Percentiles rank a stretch among this genome's conserved stretches.
These are phyloP conservation scores for Pseudopodoces humilis DNA, from an alignment of 2,113 vertebrate genomes.

Conservation along the genomic window DNA sequence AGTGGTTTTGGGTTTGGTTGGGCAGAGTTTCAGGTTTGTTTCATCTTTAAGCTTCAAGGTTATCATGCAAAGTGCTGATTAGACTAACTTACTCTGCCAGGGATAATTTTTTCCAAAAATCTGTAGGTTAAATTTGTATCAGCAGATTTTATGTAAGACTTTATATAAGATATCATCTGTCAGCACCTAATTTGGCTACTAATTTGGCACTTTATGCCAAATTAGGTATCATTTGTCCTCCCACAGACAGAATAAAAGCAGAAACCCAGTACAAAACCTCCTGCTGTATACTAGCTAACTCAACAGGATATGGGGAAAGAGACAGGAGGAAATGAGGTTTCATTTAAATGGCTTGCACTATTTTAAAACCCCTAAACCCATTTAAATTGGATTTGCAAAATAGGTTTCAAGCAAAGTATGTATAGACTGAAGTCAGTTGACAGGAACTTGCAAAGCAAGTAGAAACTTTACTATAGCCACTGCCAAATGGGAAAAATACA, in stretches of 20 bases:
- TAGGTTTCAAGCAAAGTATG: accelerated
- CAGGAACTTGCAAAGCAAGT: neutral
- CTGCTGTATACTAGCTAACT: neutral
- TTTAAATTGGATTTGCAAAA: neutral
- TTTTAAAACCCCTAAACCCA: neutral
- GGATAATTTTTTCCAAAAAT: neutral
- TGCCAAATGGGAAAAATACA: neutral
- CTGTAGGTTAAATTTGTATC: neutral
- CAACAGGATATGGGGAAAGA: neutral
- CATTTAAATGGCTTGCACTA: neutral
- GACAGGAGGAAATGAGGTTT: neutral
- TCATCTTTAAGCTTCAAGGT: neutral
- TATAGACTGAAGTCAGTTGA: neutral
- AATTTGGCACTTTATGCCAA: neutral
- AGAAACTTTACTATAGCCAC: neutral
- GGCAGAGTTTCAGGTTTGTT: neutral
- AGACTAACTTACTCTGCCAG: neutral
- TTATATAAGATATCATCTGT: neutral
- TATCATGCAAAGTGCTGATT: neutral
- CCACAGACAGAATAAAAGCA: neutral
- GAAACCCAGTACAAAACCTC: neutral
- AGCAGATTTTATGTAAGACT: neutral
- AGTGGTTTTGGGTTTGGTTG: neutral
- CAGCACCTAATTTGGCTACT: neutral
- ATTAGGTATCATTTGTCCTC: neutral